Evolutionary conservation across 1,140 invertebrate genomes (phyloP), one percentile per base, ranked within the genome.

Genomic region (Lepidurus apus): DNA sequence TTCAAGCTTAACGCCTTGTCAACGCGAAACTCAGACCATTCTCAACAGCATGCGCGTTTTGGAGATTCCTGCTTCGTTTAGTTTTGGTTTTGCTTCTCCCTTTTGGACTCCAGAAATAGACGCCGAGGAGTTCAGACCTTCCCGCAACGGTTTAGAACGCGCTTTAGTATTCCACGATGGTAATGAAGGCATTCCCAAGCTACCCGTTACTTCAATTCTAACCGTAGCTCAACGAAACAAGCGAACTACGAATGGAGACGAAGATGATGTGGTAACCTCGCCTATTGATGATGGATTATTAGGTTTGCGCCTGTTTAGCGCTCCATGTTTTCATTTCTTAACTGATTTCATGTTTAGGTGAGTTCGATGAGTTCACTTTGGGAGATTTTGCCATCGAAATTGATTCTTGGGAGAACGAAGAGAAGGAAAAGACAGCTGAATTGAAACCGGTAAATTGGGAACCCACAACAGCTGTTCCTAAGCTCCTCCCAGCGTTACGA

Each of bases 1-100:
- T 65, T 80, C 77, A 17, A 84, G 84, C 7, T 81, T 86, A 24
- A 84, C 81, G 7, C 82, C 83, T 79, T 86, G 85, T 79, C 83
- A 85, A 80, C 81, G 75, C 77, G 84, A 86, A 79, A 45, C 75
- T 24, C 78, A 79, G 9, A 45, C 43, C 26, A n/a, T 79, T 43
- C 17, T 79, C 44, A 79, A 79, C 53, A 65, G 13, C 21, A 17
- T 65, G 8, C 53, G 13, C 7, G 21, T 7, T 17, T 21, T 65
- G 9, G 53, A 65, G 21, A 21, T 65, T 1, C 53, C 53, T 65
- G 21, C 53, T 9, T 65, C 21, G 5, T 65, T 9, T 65, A n/a
- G 7, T 65, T 65, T 65, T 21, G 53, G 53, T 9, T 65, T 65
- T 21, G 53, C 53, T 17, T 65, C 53, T 6, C 53, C 53, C 9